Conservation (phyloP, 92 coral and sea anemone species). For the Zoanthus sociatus region DNA sequence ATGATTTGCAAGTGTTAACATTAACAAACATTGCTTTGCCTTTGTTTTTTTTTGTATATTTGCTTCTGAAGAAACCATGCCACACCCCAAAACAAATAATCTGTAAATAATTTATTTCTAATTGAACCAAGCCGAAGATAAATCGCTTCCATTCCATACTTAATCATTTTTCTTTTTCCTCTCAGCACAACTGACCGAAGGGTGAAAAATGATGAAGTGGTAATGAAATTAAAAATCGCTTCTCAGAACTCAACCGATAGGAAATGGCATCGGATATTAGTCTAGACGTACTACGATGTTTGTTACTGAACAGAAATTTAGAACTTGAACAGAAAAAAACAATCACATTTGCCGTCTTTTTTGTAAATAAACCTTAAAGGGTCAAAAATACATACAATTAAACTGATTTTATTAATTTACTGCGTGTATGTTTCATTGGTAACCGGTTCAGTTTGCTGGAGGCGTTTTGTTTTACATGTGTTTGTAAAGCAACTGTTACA, state of each 20-base stretch:
- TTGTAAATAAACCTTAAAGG: background rate
- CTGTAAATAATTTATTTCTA: conserved; percentile 1
- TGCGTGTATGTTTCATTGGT: background rate
- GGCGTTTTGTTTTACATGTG: background rate
- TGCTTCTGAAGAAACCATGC: background rate
- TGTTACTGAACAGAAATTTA: background rate
- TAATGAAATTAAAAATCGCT: conserved; percentile 4
- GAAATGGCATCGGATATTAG: background rate
- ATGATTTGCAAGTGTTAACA: background rate
- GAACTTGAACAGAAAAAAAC: conserved; percentile 8
- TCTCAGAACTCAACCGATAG: conserved; percentile 38
- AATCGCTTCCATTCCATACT: conserved; percentile 20
- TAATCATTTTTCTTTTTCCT: background rate
- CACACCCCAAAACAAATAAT: conserved; percentile 10
- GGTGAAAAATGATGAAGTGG: conserved; percentile 33
- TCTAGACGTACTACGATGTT: conserved; percentile 35
- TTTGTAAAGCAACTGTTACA: background rate
- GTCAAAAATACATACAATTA: background rate
- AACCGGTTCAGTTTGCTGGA: conserved; percentile 2
- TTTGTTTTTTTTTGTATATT: background rate
- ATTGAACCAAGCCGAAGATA: background rate
- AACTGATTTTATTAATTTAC: background rate
- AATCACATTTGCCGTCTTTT: background rate
- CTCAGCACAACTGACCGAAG: conserved; percentile 22
- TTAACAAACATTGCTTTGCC: background rate